phyloP scores from a whole-genome alignment of 2,888 invertebrate genomes.

The Abrostola triplasia region DNA sequence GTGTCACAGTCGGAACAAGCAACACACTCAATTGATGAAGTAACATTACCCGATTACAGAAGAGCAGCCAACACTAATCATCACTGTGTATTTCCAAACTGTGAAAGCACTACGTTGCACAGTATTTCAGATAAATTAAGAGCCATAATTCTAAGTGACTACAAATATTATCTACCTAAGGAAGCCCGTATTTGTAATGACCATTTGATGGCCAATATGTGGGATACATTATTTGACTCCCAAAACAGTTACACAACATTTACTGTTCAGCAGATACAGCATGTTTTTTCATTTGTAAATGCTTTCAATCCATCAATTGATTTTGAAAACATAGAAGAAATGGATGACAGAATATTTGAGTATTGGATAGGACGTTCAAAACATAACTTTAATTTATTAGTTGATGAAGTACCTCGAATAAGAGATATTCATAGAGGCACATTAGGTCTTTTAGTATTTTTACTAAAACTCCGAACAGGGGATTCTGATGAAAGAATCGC shows the following conservation, averaged over 20 bases:
- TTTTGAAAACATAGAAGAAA: constrained; percentile 24
- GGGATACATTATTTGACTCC: constrained; percentile 26
- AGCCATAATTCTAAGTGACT: constrained; percentile 15
- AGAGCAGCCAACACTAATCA: constrained; percentile 30
- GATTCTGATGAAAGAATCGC: constrained; percentile 22
- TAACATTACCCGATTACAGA: constrained; percentile 28
- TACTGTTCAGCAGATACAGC: constrained; percentile 28
- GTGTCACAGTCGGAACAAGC: constrained; percentile 3
- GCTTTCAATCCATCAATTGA: constrained; percentile 22
- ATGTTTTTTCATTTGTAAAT: constrained; percentile 42
- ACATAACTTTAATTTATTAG: constrained; percentile 7
- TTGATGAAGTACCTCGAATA: constrained; percentile 10
- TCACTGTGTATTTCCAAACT: constrained; percentile 33
- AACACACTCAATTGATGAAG: constrained; percentile 3
- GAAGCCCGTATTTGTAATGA: constrained; percentile 19
- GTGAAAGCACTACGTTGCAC: constrained; percentile 13
- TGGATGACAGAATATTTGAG: constrained; percentile 18
- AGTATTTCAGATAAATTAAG: constrained; percentile 18
- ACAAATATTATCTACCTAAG: constrained; percentile 27
- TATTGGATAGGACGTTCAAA: constrained; percentile 38
- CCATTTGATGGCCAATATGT: constrained; percentile 9
- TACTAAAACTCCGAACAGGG: constrained; percentile 27
- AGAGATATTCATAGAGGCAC: constrained; percentile 8
- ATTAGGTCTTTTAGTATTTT: constrained; percentile 8
- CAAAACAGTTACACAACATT: constrained; percentile 28